Conservation (phyloP, 2,888 invertebrate genomes). For the Ochropleura leucogaster region DNA sequence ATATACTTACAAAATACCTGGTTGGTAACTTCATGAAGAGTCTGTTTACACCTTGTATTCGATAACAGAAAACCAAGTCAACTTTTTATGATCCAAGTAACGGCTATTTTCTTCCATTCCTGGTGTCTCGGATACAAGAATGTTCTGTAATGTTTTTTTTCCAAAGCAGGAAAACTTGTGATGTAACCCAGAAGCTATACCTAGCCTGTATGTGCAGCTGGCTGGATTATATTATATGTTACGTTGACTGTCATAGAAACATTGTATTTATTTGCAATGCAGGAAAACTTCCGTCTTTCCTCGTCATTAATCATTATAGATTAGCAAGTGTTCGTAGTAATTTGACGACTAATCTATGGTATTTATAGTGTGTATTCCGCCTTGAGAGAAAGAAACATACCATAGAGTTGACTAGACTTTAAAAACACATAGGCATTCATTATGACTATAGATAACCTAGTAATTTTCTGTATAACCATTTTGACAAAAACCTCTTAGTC, state of each 20-base stretch:
- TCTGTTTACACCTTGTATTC: too few species aligned
- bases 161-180: constrained; percentile 45
- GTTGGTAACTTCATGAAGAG: too few species aligned
- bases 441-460: neutral
- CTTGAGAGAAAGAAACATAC: neutral
- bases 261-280: constrained; percentile 39
- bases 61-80: constrained; percentile 3
- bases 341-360: neutral
- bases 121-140: constrained; percentile 8
- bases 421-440: neutral
- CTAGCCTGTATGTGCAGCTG: neutral
- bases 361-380: neutral
- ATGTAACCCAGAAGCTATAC: constrained; percentile 9
- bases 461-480: neutral
- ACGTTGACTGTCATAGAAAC: constrained; percentile 15
- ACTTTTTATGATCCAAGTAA: constrained; percentile 17
- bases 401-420: neutral
- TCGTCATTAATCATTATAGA: neutral
- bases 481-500: neutral
- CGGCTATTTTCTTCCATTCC: constrained; percentile 21
- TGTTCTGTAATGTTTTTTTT: constrained; percentile 21
- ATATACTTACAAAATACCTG: too few species aligned
- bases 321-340: neutral
- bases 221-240: constrained; percentile 19
- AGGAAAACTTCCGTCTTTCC: constrained; percentile 16